Conservation (phyloP, 2,888 invertebrate genomes). For the Lydus trimaculatus region DNA sequence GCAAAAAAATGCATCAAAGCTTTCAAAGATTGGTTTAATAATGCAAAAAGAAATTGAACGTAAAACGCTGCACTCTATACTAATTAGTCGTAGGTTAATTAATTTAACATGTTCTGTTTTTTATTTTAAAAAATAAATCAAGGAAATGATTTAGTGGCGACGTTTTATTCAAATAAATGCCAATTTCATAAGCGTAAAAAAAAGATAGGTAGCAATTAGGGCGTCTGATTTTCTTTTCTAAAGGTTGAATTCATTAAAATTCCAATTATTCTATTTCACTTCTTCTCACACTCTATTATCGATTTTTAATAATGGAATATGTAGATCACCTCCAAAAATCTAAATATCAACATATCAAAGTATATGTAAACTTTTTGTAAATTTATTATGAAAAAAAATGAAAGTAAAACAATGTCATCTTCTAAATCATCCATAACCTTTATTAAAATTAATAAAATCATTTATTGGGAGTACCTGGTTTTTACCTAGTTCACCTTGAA, state of each 20-base stretch:
- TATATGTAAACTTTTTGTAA: neutral
- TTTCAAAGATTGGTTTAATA: too few species aligned
- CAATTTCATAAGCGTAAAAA: too few species aligned
- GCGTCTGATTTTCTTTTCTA: neutral
- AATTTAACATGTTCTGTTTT: too few species aligned
- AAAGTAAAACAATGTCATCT: neutral
- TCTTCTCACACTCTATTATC: neutral
- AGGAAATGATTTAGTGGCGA: too few species aligned
- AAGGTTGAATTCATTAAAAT: slow-evolving; percentile 19
- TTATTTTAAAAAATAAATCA: too few species aligned
- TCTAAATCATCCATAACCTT: slow-evolving; percentile 30
- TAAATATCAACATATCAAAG: slow-evolving; percentile 14
- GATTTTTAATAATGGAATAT: slow-evolving; percentile 17
- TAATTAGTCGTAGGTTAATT: too few species aligned
- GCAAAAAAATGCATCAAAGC: too few species aligned
- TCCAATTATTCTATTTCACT: too few species aligned
- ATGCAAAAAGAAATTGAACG: too few species aligned
- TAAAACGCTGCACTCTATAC: too few species aligned
- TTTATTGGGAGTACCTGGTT: slow-evolving; percentile 18
- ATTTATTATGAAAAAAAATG: neutral
- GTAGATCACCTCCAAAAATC: slow-evolving; percentile 20
- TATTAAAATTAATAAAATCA: slow-evolving; percentile 25
- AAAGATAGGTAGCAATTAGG: neutral
- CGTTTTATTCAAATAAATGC: too few species aligned
- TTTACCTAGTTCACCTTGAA: slow-evolving; percentile 30